phyloP scores from a whole-genome alignment of 2,888 invertebrate genomes.

The Rhagonycha lutea region DNA sequence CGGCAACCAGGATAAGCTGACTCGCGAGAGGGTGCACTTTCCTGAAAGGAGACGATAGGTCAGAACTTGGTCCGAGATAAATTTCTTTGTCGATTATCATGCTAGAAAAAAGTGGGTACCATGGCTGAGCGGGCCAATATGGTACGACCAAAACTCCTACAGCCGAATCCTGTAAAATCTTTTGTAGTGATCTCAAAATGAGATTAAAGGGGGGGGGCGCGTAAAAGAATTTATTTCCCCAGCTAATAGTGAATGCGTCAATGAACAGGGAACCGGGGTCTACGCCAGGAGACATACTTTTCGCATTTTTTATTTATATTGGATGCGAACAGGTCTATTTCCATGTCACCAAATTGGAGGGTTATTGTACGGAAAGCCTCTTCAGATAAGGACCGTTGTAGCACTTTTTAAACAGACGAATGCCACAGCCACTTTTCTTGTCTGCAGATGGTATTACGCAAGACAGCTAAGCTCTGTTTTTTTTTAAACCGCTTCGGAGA shows the following conservation, averaged over 20 bases:
- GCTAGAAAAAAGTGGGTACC: conserved; percentile 36
- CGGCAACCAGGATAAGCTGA: conserved; percentile 31
- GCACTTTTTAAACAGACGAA: too few species aligned
- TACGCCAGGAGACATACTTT: conserved; percentile 10
- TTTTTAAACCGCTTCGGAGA: too few species aligned
- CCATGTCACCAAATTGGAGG: neutral
- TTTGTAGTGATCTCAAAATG: conserved; percentile 37
- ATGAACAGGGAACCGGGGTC: conserved; percentile 7
- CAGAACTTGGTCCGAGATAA: neutral
- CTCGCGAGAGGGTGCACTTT: conserved; percentile 6
- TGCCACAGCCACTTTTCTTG: too few species aligned
- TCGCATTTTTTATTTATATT: conserved; percentile 11
- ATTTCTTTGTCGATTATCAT: neutral
- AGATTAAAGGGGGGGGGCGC: conserved; percentile 41
- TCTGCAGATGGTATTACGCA: too few species aligned
- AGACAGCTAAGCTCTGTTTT: too few species aligned
- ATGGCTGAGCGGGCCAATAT: conserved; percentile 39
- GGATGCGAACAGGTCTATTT: conserved; percentile 7
- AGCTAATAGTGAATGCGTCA: conserved; percentile 21
- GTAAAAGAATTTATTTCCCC: conserved; percentile 11
- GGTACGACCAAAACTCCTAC: conserved; percentile 42
- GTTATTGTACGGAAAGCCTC: too few species aligned
- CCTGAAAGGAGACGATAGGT: conserved; percentile 4
- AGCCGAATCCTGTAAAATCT: conserved; percentile 40
- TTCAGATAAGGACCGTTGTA: too few species aligned